These are phyloP conservation scores for Panopea generosa DNA, from an alignment of 2,888 invertebrate genomes.

Conservation along the genomic window DNA sequence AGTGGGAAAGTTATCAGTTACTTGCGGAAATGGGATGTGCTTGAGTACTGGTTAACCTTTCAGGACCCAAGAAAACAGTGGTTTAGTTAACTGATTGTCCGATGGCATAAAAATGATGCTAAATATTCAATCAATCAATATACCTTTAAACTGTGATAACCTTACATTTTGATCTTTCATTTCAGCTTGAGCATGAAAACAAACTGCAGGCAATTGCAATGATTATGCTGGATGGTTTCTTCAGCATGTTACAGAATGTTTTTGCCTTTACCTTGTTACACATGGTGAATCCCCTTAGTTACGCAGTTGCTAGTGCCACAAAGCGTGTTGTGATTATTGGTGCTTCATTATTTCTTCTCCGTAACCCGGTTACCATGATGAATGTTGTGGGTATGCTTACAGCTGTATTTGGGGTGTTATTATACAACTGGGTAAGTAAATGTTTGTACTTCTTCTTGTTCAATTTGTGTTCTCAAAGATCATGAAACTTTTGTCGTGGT, in stretches of 20 bases:
- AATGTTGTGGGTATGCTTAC: constrained; percentile 96
- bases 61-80: too few relatives aligned
- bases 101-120: too few relatives aligned
- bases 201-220: constrained; percentile 85
- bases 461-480: too few relatives aligned
- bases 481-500: too few relatives aligned
- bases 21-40: too few relatives aligned
- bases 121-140: too few relatives aligned
- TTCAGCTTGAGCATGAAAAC: constrained; percentile 77
- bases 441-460: not conserved
- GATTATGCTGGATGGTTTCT: constrained; percentile 92
- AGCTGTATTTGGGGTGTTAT: constrained; percentile 95
- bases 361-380: constrained; percentile 95
- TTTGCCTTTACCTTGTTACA: constrained; percentile 97
- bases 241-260: constrained; percentile 98
- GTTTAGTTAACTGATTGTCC: too few relatives aligned
- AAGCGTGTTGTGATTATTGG: constrained; percentile 95
- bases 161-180: too few relatives aligned
- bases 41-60: too few relatives aligned
- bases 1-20: too few relatives aligned
- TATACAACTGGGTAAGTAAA: constrained; percentile 92
- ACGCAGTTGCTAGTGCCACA: constrained; percentile 97
- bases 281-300: constrained; percentile 95
- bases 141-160: too few relatives aligned
- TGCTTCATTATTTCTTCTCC: constrained; percentile 93